phyloP scores from a whole-genome alignment of 1,140 invertebrate genomes.

The Nylanderia fulva region DNA sequence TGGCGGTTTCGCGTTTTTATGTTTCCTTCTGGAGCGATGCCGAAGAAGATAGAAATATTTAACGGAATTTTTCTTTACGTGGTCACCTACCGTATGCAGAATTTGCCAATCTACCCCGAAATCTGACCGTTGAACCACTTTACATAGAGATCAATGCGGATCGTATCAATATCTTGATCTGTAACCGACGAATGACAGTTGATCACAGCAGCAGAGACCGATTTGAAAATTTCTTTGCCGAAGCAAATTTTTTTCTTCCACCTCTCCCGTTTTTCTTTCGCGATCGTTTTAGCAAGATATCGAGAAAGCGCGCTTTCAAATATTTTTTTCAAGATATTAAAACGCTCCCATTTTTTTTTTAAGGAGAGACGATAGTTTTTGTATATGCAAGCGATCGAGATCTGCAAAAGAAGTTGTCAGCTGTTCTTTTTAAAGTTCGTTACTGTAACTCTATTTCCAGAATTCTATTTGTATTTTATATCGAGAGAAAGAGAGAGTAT shows the following conservation, averaged over 20 bases:
- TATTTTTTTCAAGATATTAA: slow-evolving; percentile 64
- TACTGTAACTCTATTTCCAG: slow-evolving; percentile 5
- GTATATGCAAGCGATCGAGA: slow-evolving; percentile 20
- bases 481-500: no score
- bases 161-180: slow-evolving; percentile 74
- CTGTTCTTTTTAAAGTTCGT: slow-evolving; percentile 35
- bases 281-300: slow-evolving; percentile 65
- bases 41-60: slow-evolving; percentile 35
- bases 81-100: slow-evolving; percentile 67
- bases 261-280: not conserved
- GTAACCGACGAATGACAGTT: slow-evolving; percentile 66
- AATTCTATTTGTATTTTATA: not conserved
- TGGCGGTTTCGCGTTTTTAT: slow-evolving; percentile 20
- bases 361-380: not conserved
- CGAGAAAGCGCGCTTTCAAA: slow-evolving; percentile 21
- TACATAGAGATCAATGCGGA: slow-evolving; percentile 61
- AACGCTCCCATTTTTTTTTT: slow-evolving; percentile 48
- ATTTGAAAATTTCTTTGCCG: slow-evolving; percentile 34
- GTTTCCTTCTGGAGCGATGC: not conserved
- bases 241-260: slow-evolving; percentile 56
- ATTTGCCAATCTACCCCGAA: slow-evolving; percentile 72
- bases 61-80: slow-evolving; percentile 47
- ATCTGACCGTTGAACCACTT: slow-evolving; percentile 72
- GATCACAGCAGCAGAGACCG: slow-evolving; percentile 38
- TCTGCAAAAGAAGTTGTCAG: slow-evolving; percentile 45